Conservation (phyloP, 2,113 vertebrate genomes). For the Ictalurus punctatus region DNA sequence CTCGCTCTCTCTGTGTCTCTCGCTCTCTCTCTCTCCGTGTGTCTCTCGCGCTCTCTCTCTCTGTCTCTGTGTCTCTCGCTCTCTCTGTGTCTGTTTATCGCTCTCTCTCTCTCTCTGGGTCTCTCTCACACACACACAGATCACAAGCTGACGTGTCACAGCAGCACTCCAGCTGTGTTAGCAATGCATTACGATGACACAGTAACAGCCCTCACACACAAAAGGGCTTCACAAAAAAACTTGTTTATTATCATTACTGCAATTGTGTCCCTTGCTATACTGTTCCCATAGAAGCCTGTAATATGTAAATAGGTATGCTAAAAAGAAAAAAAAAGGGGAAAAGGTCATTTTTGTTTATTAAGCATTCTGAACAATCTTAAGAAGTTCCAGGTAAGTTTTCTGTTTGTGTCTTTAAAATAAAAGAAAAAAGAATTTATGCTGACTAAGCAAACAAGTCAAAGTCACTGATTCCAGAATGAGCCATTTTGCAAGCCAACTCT, state of each 20-base stretch:
- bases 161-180: constrained; percentile 26
- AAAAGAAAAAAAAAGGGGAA: not conserved
- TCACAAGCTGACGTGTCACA: constrained; percentile 24
- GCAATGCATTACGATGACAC: not conserved
- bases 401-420: too few relatives aligned
- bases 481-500: constrained; percentile 37
- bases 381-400: not conserved
- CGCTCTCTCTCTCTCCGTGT: too few relatives aligned
- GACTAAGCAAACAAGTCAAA: not conserved
- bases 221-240: not conserved
- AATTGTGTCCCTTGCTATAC: not conserved
- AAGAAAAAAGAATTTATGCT: too few relatives aligned
- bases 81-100: too few relatives aligned
- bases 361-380: not conserved
- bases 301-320: not conserved
- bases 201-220: not conserved
- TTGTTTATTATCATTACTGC: not conserved
- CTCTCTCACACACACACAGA: not conserved
- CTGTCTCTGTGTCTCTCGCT: too few relatives aligned
- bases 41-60: not conserved
- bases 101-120: too few relatives aligned
- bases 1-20: too few relatives aligned
- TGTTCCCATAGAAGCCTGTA: not conserved
- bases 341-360: not conserved
- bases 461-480: not conserved